phyloP scores from a whole-genome alignment of 2,888 invertebrate species.

The Xanthostigma xanthostigma region DNA sequence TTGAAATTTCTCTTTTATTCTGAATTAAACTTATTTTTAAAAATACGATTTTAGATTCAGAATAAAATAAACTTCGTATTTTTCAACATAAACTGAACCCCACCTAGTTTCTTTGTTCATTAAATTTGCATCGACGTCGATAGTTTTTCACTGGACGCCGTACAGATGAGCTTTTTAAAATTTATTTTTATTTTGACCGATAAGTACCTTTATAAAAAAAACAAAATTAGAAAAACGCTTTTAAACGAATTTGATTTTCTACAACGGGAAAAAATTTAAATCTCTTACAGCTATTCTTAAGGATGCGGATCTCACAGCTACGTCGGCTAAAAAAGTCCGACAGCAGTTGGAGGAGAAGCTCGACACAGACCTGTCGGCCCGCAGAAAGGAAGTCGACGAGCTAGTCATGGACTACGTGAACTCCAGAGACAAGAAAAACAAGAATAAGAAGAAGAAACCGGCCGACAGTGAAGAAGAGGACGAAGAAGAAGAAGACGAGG shows the following conservation, averaged over 20 bases:
- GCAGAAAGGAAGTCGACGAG: slow-evolving; percentile 77
- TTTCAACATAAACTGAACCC: too few species aligned
- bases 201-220: neutral
- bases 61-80: too few species aligned
- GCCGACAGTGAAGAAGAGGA: slow-evolving; percentile 34
- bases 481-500: slow-evolving; percentile 32
- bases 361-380: slow-evolving; percentile 54
- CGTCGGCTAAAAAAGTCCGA: slow-evolving; percentile 81
- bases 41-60: neutral
- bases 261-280: neutral
- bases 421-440: slow-evolving; percentile 28
- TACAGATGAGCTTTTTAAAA: neutral
- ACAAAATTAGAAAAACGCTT: neutral
- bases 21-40: slow-evolving; percentile 1
- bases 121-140: too few species aligned
- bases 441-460: slow-evolving; percentile 29
- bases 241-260: neutral
- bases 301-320: slow-evolving; percentile 68
- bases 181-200: neutral
- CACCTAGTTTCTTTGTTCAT: too few species aligned
- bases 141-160: too few species aligned
- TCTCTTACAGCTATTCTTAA: slow-evolving; percentile 59
- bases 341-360: slow-evolving; percentile 71
- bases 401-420: slow-evolving; percentile 66
- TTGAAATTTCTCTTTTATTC: neutral